phyloP scores from a whole-genome alignment of 1,140 invertebrate species.

The Harpegnathos saltator region DNA sequence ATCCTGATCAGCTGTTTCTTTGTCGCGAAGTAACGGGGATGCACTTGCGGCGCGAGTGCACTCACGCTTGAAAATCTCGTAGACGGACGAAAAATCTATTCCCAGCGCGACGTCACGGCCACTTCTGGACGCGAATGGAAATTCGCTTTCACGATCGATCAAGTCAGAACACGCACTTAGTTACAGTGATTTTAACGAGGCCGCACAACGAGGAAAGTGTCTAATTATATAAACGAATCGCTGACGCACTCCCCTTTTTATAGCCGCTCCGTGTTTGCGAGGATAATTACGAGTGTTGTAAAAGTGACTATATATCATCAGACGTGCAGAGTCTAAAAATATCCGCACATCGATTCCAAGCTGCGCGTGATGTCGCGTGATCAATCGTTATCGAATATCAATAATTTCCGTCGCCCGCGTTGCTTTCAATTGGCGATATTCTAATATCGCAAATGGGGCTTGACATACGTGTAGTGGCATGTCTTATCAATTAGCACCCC shows the following conservation, averaged over 20 bases:
- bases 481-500: neutral
- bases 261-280: neutral
- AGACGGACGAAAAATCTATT: slow-evolving; percentile 45
- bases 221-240: slow-evolving; percentile 59
- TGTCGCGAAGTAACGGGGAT: neutral
- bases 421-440: neutral
- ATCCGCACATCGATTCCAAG: neutral
- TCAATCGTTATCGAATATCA: neutral
- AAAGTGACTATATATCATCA: neutral
- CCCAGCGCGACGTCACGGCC: neutral
- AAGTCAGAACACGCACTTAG: slow-evolving; percentile 23
- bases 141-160: slow-evolving; percentile 52
- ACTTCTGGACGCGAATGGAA: slow-evolving; percentile 42
- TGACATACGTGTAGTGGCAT: neutral
- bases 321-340: slow-evolving; percentile 11
- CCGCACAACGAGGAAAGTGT: slow-evolving; percentile 35
- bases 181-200: slow-evolving; percentile 56
- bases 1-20: slow-evolving; percentile 46
- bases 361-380: neutral
- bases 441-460: neutral
- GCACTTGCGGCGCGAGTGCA: slow-evolving; percentile 2
- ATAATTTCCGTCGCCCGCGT: neutral
- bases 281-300: slow-evolving; percentile 40
- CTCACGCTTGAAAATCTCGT: slow-evolving; percentile 27
- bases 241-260: slow-evolving; percentile 45